These are phyloP conservation scores for Capitulum mitella DNA, from an alignment of 2,888 invertebrate genomes.

Conservation along the genomic window DNA sequence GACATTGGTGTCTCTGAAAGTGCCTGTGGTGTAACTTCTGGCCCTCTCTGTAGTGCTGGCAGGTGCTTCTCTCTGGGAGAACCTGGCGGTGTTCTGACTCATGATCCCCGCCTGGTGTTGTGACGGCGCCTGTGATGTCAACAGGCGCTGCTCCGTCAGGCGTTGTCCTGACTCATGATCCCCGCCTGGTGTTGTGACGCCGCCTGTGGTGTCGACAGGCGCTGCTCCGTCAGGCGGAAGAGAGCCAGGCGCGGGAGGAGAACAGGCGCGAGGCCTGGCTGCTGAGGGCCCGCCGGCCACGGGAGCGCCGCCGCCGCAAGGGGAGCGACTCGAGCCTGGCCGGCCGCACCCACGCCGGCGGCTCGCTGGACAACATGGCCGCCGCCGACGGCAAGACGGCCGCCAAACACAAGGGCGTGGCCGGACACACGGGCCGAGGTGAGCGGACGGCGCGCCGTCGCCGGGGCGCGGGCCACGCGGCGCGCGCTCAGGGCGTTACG, in stretches of 20 bases:
- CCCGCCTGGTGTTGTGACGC: no score
- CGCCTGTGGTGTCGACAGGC: background rate
- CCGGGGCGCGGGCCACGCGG: no score
- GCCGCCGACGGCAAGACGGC: background rate
- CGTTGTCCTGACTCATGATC: no score
- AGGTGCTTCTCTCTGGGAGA: background rate
- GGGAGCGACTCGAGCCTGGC: background rate
- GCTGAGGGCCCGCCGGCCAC: background rate
- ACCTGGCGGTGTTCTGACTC: no score
- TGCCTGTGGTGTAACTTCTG: no score
- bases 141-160: background rate
- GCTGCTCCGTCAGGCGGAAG: background rate
- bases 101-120: no score
- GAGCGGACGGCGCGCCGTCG: background rate
- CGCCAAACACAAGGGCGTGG: background rate
- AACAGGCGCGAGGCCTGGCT: background rate
- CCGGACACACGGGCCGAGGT: background rate
- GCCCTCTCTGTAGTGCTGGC: no score
- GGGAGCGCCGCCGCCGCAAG: slow-evolving; percentile 4
- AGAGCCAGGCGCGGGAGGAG: slow-evolving; percentile 9
- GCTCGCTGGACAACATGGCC: slow-evolving; percentile 15
- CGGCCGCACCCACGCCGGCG: background rate
- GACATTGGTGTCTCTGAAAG: no score
- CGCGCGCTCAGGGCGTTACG: no score
- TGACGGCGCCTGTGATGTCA: no score